Evolutionary conservation across 2,113 vertebrate species (phyloP), one percentile per base, ranked within the genome.

Genomic region (Dendrocopos noguchii): DNA sequence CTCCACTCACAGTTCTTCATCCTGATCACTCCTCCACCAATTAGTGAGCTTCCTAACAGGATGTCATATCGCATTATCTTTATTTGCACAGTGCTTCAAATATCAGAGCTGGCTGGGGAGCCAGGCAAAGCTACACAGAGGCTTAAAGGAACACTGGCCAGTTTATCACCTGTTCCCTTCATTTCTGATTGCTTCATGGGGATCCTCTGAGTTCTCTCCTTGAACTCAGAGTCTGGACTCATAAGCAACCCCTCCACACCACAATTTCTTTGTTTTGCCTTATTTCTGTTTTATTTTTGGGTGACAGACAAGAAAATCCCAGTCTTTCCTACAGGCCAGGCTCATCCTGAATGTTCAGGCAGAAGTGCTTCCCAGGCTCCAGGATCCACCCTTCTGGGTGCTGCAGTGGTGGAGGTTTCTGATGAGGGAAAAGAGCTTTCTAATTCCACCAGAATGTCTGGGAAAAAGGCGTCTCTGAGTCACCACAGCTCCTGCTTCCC

Each of bases 31-130:
- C 77, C 66, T 74, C 1, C 15, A 65, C 47, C 93, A 94, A 21
- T 90, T 94, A 86, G 34, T 0, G 3, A 78, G 72, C 88, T 95
- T 92, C 79, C 90, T 66, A 91, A 66, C 73, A 84, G 88, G 89
- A 79, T 84, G 64, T 79, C 70, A 14, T 50, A 66, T 80, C 71
- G 21, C 5, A 3, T 85, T 93, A 90, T 90, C 87, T 95, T 44
- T 79, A 88, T 87, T 85, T 94, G 80, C 78, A 56, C 82, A 80
- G 52, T 5, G 56, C 61, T 88, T 83, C 34, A 12, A 39, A 70
- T 72, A 65, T 31, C 42, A 15, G 60, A 0, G 1, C 64, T 75
- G 81, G 59, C 72, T 2, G 1, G 56, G 46, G 10, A 10, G 68
- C 18, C 1, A 1, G 67, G 76, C 53, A 68, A 46, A 60, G 65